A percentile compares a stretch with the other conserved stretches of the same genome.
These are phyloP conservation scores for Clupea harengus DNA, from an alignment of 2,113 vertebrate genomes.

Conservation along the genomic window DNA sequence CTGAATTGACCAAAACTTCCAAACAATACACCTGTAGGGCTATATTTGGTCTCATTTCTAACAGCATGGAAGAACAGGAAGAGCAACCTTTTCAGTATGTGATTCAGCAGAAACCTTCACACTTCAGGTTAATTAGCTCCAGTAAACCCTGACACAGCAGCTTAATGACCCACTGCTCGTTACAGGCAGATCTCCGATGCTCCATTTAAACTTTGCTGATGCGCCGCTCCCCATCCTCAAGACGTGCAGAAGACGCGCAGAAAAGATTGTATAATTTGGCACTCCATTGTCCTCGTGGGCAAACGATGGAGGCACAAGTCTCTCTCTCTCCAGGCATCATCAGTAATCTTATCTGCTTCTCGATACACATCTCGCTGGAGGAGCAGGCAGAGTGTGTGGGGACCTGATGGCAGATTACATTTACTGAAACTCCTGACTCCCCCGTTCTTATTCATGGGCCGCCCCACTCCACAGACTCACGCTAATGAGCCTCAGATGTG, in stretches of 20 bases:
- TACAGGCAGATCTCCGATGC: background rate
- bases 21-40: background rate
- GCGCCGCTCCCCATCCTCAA: conserved; percentile 7
- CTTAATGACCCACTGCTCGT: background rate
- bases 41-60: background rate
- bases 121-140: background rate
- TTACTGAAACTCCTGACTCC: conserved; percentile 71
- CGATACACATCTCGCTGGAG: conserved; percentile 65
- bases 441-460: conserved; percentile 54
- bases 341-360: conserved; percentile 58
- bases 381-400: conserved; percentile 50
- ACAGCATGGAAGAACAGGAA: background rate
- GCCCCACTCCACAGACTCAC: background rate
- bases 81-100: background rate
- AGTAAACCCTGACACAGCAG: background rate
- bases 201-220: conserved; percentile 10
- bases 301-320: conserved; percentile 21
- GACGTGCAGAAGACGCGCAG: background rate
- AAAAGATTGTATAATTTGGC: conserved; percentile 22
- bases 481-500: background rate
- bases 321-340: conserved; percentile 29
- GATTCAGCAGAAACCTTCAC: background rate
- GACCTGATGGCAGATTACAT: conserved; percentile 62
- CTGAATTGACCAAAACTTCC: too few relatives aligned
- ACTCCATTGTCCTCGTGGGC: conserved; percentile 30